Percentiles rank a stretch among this genome's conserved stretches.
These are phyloP conservation scores for Zele albiditarsus DNA, from an alignment of 2,888 invertebrate genomes.

Conservation along the genomic window DNA sequence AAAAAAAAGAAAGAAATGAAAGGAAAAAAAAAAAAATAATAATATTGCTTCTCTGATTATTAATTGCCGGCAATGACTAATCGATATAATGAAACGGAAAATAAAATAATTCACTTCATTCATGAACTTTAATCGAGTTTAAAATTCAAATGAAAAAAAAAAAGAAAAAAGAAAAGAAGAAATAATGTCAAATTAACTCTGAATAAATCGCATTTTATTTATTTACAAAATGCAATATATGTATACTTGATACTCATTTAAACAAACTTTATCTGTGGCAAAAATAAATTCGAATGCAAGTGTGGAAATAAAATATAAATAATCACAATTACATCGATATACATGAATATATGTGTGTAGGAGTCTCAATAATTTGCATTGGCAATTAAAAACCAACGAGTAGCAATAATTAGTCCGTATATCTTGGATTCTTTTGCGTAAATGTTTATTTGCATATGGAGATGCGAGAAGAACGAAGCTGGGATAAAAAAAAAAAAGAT, in stretches of 20 bases:
- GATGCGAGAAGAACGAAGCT: not conserved
- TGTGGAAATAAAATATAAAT: not conserved
- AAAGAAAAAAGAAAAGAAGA: too few species aligned
- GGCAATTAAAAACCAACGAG: conserved; percentile 26
- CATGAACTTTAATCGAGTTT: not conserved
- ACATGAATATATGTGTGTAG: conserved; percentile 12
- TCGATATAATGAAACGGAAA: conserved; percentile 27
- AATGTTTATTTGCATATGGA: not conserved
- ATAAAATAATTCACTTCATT: not conserved
- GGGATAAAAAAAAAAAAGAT: not conserved
- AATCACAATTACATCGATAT: not conserved
- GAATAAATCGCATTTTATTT: not conserved
- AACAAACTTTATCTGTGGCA: not conserved
- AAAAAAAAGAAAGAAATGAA: conserved; percentile 14
- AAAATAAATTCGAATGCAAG: not conserved
- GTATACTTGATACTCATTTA: not conserved
- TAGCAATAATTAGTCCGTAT: conserved; percentile 36
- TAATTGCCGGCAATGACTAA: conserved; percentile 66
- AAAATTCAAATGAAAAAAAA: too few species aligned
- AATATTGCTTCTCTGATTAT: conserved; percentile 16
- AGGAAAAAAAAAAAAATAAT: not conserved
- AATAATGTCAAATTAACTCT: conserved; percentile 3
- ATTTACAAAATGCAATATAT: not conserved
- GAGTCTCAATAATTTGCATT: conserved; percentile 19
- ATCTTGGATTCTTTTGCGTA: conserved; percentile 17